A percentile compares a stretch with the other conserved stretches of the same genome.
Conservation (phyloP, 1,140 invertebrate species). For the Holotrichia oblita region DNA sequence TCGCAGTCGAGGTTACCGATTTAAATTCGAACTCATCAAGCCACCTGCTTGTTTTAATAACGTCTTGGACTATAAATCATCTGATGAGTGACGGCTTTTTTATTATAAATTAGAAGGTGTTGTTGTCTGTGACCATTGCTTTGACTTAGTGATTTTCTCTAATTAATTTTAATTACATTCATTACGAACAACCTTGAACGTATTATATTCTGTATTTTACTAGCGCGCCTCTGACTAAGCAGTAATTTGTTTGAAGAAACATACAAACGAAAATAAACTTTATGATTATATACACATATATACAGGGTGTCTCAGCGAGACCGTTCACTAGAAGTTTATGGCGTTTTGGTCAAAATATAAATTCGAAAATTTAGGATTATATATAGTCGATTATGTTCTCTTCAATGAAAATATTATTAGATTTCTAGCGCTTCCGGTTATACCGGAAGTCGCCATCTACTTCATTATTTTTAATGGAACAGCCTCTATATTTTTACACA, state of each 20-base stretch:
- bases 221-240: not conserved
- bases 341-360: too few species aligned
- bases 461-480: too few species aligned
- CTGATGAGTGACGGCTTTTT: slow-evolving; percentile 43
- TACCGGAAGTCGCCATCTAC: too few species aligned
- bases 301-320: too few species aligned
- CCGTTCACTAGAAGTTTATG: too few species aligned
- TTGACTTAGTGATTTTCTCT: slow-evolving; percentile 24
- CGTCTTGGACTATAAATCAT: slow-evolving; percentile 44
- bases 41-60: slow-evolving; percentile 47
- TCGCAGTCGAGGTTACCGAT: slow-evolving; percentile 14
- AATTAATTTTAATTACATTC: slow-evolving; percentile 38
- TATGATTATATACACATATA: too few species aligned
- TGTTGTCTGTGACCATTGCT: slow-evolving; percentile 32
- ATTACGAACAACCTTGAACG: not conserved
- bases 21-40: slow-evolving; percentile 44
- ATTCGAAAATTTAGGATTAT: too few species aligned
- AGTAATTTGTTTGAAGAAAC: not conserved
- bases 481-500: too few species aligned
- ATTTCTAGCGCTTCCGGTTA: too few species aligned
- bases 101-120: slow-evolving; percentile 43
- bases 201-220: slow-evolving; percentile 16
- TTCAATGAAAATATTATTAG: too few species aligned
- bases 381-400: too few species aligned
- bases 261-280: too few species aligned